Evolutionary conservation across 2,797 vertebrate species (phyloP), one percentile per base, ranked within the genome.

Genomic region (Perodicticus potto): DNA sequence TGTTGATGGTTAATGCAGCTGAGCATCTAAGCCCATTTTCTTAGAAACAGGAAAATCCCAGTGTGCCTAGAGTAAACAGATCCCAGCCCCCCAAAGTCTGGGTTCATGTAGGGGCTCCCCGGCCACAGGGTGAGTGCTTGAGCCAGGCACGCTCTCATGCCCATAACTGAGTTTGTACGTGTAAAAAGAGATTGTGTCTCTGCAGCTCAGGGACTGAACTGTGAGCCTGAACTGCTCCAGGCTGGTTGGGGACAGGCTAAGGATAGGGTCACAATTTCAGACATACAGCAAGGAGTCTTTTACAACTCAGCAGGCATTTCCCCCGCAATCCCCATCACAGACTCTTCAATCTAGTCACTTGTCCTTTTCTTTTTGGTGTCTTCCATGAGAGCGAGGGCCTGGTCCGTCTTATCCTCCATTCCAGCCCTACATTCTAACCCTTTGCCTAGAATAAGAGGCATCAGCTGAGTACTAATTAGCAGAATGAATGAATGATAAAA

Each of bases 41-140:
- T 97, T 98, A 98, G 97, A 97, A 98, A 97, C 97, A 97, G 97
- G 96, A 98, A 98, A 98, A 98, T 97, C 97, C 96, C 97, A 88
- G 95, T 29, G 96, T 97, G 97, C 96, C 96, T 90, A 95, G 90
- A 96, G 97, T 97, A 97, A 97, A 98, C 96, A 97, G 45, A 97
- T 91, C 90, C 96, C 96, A 97, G 85, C 90, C 90, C 96, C 96
- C n/a, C 92, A 96, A 91, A 45, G 89, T 92, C 73, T 61, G 65
- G 77, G 89, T 90, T 94, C 96, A 88, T 83, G 93, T 93, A 96
- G 95, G 74, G 96, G 96, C 88, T 97, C 96, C 85, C 85, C 86
- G 78, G 97, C 95, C 97, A 97, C 96, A 96, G 92, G 96, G 89
- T 93, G n/a, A 57, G 87, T 73, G 65, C 67, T 83, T 10, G 37